Percentiles rank a stretch among this genome's conserved stretches.
Conservation (phyloP, 1,140 invertebrate species). For the Delia radicum region DNA sequence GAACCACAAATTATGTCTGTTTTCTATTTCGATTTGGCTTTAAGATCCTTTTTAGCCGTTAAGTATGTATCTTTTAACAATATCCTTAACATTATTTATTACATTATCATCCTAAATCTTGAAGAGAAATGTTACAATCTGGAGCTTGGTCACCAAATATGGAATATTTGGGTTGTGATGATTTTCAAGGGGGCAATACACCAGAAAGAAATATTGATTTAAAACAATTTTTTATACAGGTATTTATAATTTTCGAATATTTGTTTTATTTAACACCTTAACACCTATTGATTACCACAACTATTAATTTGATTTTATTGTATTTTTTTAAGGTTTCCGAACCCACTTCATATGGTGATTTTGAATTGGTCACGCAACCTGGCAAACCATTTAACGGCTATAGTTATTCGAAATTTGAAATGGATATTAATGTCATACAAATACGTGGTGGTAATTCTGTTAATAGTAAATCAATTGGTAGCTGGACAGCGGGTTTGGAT, state of each 20-base stretch:
- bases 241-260: slow-evolving; percentile 38
- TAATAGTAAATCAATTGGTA: slow-evolving; percentile 64
- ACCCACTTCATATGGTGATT: slow-evolving; percentile 66
- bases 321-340: slow-evolving; percentile 58
- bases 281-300: no score
- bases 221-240: slow-evolving; percentile 58
- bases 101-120: slow-evolving; percentile 45
- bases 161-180: slow-evolving; percentile 73
- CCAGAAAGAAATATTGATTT: slow-evolving; percentile 66
- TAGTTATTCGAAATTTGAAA: slow-evolving; percentile 72
- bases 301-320: slow-evolving; percentile 38
- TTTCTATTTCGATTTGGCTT: slow-evolving; percentile 83
- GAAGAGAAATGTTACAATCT: slow-evolving; percentile 57
- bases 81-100: slow-evolving; percentile 37
- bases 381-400: slow-evolving; percentile 64
- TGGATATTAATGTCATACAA: slow-evolving; percentile 67
- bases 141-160: slow-evolving; percentile 71
- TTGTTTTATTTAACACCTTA: slow-evolving; percentile 32
- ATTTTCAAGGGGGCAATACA: slow-evolving; percentile 72
- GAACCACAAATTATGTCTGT: slow-evolving; percentile 72
- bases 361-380: slow-evolving; percentile 57
- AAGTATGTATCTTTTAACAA: slow-evolving; percentile 59
- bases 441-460: slow-evolving; percentile 67
- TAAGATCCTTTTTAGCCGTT: slow-evolving; percentile 71
- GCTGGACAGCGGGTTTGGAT: slow-evolving; percentile 68